Conservation (phyloP, 2,797 vertebrate genomes). For the Hoplostethus mediterraneus region DNA sequence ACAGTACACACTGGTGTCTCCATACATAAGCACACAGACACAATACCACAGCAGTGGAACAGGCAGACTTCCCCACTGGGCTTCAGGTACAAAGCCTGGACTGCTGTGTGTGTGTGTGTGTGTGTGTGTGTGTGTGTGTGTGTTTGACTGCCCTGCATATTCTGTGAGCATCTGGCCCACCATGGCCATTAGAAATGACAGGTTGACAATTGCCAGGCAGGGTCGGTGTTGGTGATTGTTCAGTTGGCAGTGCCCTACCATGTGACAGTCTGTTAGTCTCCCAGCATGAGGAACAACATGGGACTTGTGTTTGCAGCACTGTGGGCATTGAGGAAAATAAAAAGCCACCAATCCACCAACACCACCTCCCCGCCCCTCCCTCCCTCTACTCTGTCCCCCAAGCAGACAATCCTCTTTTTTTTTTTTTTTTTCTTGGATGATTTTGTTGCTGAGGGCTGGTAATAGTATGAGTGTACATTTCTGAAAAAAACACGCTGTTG, state of each 20-base stretch:
- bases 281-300: conserved; percentile 67
- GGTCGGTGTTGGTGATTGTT: conserved; percentile 83
- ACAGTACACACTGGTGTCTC: conserved; percentile 35
- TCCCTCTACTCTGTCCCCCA: conserved; percentile 51
- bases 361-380: conserved; percentile 29
- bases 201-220: conserved; percentile 79
- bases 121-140: conserved; percentile 53
- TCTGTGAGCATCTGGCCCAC: conserved; percentile 79
- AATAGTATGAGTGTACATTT: conserved; percentile 80
- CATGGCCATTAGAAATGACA: conserved; percentile 81
- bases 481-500: conserved; percentile 74
- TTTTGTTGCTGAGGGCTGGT: conserved; percentile 70
- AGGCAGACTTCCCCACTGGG: conserved; percentile 44
- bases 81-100: conserved; percentile 69
- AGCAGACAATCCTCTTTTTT: conserved; percentile 72
- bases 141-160: conserved; percentile 67
- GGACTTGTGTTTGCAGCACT: conserved; percentile 63
- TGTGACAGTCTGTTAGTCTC: conserved; percentile 78
- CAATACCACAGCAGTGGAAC: conserved; percentile 34
- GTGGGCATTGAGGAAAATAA: conserved; percentile 62
- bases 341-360: conserved; percentile 59
- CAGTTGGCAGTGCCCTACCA: conserved; percentile 80
- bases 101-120: conserved; percentile 55
- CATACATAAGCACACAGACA: conserved; percentile 35
- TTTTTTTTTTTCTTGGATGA: conserved; percentile 66